Evolutionary conservation across 2,113 vertebrate species (phyloP).

Genomic region (Puntigrus tetrazona): DNA sequence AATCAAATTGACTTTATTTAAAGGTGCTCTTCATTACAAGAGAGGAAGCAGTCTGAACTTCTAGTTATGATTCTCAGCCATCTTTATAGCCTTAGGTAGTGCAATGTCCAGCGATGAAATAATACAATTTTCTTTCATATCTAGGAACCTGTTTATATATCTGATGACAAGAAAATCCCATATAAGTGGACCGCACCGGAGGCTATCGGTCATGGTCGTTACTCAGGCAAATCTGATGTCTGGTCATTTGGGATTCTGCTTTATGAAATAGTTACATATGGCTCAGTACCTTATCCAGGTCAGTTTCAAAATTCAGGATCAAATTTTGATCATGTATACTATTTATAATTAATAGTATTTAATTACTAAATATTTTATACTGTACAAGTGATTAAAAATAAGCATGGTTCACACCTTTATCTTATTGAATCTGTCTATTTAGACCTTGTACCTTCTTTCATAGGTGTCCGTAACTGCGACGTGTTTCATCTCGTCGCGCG

Average conservation of each 20-base stretch:
- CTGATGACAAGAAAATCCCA: constrained; percentile 73
- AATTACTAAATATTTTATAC: neutral
- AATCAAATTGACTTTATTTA: neutral
- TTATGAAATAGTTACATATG: constrained; percentile 73
- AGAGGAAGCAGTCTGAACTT: neutral
- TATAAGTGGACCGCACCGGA: constrained; percentile 76
- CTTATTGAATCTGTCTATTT: neutral
- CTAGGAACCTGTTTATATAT: constrained; percentile 79
- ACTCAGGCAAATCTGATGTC: constrained; percentile 74
- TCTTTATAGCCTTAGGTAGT: too few species aligned
- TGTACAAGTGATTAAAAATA: neutral
- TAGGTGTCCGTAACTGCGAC: constrained; percentile 63
- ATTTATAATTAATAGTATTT: neutral
- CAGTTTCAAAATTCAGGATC: neutral
- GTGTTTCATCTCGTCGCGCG: constrained; percentile 55
- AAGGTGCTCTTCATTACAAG: neutral
- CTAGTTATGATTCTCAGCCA: too few species aligned
- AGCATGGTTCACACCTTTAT: neutral
- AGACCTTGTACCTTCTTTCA: neutral
- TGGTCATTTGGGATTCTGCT: constrained; percentile 78
- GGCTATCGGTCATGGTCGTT: constrained; percentile 64
- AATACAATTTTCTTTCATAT: neutral
- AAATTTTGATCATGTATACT: neutral
- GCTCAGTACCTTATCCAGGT: constrained; percentile 73
- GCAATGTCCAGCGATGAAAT: too few species aligned